Evolutionary conservation across 2,113 vertebrate genomes (phyloP).

Genomic region (Semicossyphus pulcher): DNA sequence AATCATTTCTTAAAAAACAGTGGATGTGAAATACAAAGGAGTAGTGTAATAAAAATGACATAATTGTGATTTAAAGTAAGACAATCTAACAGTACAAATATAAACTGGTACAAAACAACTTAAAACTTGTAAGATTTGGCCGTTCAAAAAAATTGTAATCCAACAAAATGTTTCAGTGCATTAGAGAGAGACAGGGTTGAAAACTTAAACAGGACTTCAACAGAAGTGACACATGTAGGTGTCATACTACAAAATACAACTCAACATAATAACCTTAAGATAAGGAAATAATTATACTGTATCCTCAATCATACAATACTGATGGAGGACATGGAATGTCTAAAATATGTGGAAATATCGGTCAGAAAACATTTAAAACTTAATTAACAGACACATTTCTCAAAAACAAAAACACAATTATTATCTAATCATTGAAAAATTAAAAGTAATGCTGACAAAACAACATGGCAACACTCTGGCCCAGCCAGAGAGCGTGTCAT

Average conservation of each 20-base stretch:
- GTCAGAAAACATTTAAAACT: not conserved
- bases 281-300: not conserved
- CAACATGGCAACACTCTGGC: constrained; percentile 22
- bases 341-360: not conserved
- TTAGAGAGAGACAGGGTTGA: not conserved
- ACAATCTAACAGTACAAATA: constrained; percentile 13
- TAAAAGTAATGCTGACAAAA: not conserved
- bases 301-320: constrained; percentile 1
- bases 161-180: constrained; percentile 40
- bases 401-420: not conserved
- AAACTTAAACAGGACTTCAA: constrained; percentile 2
- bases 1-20: constrained; percentile 24
- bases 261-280: not conserved
- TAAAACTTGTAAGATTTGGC: too few species aligned
- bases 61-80: constrained; percentile 11
- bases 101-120: not conserved
- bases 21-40: constrained; percentile 26
- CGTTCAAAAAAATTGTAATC: not conserved
- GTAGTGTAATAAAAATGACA: constrained; percentile 14
- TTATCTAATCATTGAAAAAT: not conserved
- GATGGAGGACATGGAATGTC: not conserved
- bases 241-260: not conserved
- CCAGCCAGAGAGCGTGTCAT: constrained; percentile 46
- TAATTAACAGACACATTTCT: not conserved
- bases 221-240: not conserved